Base-by-base conservation (phyloP, 2,113 vertebrate genomes). In the Epinephelus fuscoguttatus region DNA sequence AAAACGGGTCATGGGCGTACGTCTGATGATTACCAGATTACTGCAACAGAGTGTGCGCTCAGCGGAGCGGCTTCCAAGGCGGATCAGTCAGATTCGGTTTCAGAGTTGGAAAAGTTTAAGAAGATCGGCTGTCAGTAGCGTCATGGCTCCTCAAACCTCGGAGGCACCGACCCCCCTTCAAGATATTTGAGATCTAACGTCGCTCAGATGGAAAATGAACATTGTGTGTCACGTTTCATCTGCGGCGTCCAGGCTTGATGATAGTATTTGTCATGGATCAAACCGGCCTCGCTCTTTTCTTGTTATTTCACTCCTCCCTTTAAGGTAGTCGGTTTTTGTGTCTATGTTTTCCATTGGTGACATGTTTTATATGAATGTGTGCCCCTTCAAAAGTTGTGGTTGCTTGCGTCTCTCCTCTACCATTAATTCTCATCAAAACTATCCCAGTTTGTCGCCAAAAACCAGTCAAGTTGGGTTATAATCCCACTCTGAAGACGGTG, bases 21-120 rank as follows among this genome's bases (percentile, higher is more conserved):
- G 84, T 50, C 76, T 90, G 89, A 92, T 88, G 89, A 91, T 87
- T 89, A 66, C 82, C 89, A 91, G 74, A 88, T 92, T 75, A 90
- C 78, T 56, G 74, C 52, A 49, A 72, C 61, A 2, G 69, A 13
- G 70, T 33, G 66, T 42, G 45, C 12, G 11, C 59, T 62, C 66
- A 21, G 75, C 18, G 1, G 60, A 49, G 30, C 40, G 3, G 66
- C 85, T 81, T 85, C 79, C 74, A 69, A 59, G 71, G 67, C 71
- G 15, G 77, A 81, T 85, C 76, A 83, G 78, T 73, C 74, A 15
- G 88, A 87, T 91, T 83, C 21, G 3, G 83, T 92, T 91, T 91
- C 84, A 84, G 77, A 75, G 42, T 81, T 81, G 75, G 87, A 89
- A 71, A 61, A 52, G 66, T 90, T 89, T 62, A 30, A 78, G 89